A percentile compares a stretch with the other conserved stretches of the same genome.
phyloP scores from a whole-genome alignment of 1,140 invertebrate genomes.

The Hetaerina americana region DNA sequence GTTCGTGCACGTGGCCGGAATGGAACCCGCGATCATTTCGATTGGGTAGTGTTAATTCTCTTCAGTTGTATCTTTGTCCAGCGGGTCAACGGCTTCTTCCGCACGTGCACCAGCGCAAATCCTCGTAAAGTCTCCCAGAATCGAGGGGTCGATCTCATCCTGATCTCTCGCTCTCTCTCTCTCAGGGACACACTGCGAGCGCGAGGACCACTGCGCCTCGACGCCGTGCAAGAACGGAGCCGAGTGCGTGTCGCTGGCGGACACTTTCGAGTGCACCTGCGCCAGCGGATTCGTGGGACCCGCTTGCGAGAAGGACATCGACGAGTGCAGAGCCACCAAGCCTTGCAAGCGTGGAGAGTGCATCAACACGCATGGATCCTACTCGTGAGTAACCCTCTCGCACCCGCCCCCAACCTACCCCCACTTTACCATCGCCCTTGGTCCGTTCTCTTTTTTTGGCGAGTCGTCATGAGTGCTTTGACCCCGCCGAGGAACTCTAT shows the following conservation, averaged over 20 bases:
- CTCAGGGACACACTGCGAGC: conserved; percentile 72
- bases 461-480: too few relatives aligned
- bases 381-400: conserved; percentile 78
- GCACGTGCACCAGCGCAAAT: too few relatives aligned
- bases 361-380: conserved; percentile 77
- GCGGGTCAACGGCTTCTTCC: too few relatives aligned
- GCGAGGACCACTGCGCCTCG: conserved; percentile 76
- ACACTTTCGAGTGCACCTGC: conserved; percentile 68
- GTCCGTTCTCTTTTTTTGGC: too few relatives aligned
- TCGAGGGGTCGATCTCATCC: background rate
- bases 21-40: too few relatives aligned
- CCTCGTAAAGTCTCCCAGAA: too few relatives aligned
- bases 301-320: conserved; percentile 76
- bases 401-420: too few relatives aligned
- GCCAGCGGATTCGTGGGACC: conserved; percentile 75
- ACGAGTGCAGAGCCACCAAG: conserved; percentile 58
- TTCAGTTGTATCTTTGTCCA: too few relatives aligned
- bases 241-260: conserved; percentile 56
- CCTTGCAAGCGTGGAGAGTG: conserved; percentile 69
- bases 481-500: too few relatives aligned
- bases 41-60: too few relatives aligned
- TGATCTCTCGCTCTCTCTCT: conserved; percentile 21
- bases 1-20: too few relatives aligned
- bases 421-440: too few relatives aligned
- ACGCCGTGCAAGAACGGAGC: conserved; percentile 78